These are phyloP conservation scores for Liodrosophila aerea DNA, from an alignment of 2,888 invertebrate species.

Conservation along the genomic window DNA sequence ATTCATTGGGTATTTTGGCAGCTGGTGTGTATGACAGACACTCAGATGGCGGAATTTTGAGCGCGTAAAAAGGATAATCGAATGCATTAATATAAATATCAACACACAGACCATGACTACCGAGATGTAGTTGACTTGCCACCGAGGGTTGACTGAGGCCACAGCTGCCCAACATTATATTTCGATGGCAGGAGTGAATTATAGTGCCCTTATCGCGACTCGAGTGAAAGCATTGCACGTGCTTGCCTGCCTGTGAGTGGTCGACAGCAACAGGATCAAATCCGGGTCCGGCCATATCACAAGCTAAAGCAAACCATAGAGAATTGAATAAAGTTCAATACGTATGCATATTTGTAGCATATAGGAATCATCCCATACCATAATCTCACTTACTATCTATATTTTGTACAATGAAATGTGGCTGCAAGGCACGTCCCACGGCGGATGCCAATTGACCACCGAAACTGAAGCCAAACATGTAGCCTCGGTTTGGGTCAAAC, in stretches of 20 bases:
- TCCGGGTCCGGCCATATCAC: constrained; percentile 82
- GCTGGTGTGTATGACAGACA: constrained; percentile 66
- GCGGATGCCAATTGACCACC: constrained; percentile 80
- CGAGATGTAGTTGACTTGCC: constrained; percentile 70
- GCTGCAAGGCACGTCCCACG: constrained; percentile 71
- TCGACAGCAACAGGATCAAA: constrained; percentile 76
- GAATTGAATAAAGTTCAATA: not conserved
- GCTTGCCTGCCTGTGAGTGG: constrained; percentile 76
- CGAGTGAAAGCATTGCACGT: constrained; percentile 81
- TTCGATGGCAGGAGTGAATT: constrained; percentile 79
- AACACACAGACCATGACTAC: constrained; percentile 80
- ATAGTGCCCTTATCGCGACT: constrained; percentile 80
- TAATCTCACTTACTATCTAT: constrained; percentile 76
- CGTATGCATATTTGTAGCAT: too few relatives aligned
- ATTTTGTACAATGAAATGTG: constrained; percentile 64
- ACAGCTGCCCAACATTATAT: constrained; percentile 80
- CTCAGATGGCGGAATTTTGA: constrained; percentile 55
- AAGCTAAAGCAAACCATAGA: constrained; percentile 60
- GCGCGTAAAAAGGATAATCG: constrained; percentile 80
- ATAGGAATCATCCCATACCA: too few relatives aligned
- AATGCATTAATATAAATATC: constrained; percentile 81
- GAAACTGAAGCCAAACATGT: constrained; percentile 81
- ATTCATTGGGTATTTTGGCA: constrained; percentile 70
- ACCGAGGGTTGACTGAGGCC: constrained; percentile 78
- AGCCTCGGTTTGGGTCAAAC: constrained; percentile 68